Evolutionary conservation across 2,888 invertebrate species (phyloP).

Genomic region (Drosophila meridionalis): DNA sequence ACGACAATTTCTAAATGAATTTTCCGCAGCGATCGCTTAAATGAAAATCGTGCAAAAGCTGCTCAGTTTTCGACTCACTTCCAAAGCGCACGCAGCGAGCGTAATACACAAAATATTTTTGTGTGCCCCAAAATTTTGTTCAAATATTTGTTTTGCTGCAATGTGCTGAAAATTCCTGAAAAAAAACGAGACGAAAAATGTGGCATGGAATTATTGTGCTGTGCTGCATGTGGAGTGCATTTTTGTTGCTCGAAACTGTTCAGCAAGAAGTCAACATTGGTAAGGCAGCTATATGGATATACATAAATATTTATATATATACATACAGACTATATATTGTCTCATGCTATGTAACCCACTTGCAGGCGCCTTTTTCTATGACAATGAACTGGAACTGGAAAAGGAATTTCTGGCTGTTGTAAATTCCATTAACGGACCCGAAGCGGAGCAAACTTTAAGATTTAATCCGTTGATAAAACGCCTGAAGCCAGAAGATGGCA

Average conservation of each 20-base stretch:
- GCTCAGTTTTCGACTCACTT: constrained; percentile 25
- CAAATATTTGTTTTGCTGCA: constrained; percentile 24
- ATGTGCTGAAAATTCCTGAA: constrained; percentile 42
- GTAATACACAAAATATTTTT: constrained; percentile 44
- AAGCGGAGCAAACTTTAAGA: constrained; percentile 75
- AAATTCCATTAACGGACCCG: constrained; percentile 82
- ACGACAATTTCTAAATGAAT: not conserved
- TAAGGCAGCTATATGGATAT: constrained; percentile 32
- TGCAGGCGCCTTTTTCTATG: constrained; percentile 86
- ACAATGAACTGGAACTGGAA: constrained; percentile 86
- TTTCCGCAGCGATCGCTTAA: constrained; percentile 22
- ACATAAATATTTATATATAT: not conserved
- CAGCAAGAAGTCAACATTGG: constrained; percentile 79
- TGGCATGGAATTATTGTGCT: constrained; percentile 56
- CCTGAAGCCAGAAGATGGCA: constrained; percentile 69
- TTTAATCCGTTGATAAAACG: constrained; percentile 78
- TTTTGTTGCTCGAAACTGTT: constrained; percentile 47
- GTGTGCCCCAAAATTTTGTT: constrained; percentile 26
- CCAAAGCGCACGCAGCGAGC: constrained; percentile 29
- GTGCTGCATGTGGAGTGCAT: constrained; percentile 62
- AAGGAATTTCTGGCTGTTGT: constrained; percentile 87
- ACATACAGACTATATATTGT: not conserved
- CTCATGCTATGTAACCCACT: not conserved
- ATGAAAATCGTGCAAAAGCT: constrained; percentile 39
- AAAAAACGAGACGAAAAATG: constrained; percentile 41